Base-by-base conservation (phyloP, 2,888 invertebrate species). In the Drosophila affinis region DNA sequence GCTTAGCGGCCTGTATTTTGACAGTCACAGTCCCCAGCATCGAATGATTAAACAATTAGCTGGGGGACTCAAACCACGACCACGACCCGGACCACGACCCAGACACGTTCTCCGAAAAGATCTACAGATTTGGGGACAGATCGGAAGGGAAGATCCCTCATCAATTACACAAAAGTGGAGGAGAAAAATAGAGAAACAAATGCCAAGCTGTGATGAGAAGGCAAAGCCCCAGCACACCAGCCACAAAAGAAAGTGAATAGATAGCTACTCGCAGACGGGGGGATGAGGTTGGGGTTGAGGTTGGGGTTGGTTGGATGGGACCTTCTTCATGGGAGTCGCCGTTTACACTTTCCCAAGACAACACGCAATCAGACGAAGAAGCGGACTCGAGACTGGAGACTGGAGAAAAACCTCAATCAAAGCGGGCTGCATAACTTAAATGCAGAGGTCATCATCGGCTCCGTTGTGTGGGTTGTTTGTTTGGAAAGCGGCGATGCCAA, bases 11-110 rank as follows among this genome's bases (percentile, higher is more conserved):
- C 76, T 69, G 87, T 83, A 79, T 87, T 83, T 81, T 85, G 88
- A 79, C 88, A 86, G 76, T 59, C 34, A 6, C 14, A 39, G 14
- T 14, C 10, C 48, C 44, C 58, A 53, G 68, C 45, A 65, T 48
- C 48, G 69, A 80, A 83, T 86, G 84, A 83, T 88, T 77, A 77
- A 88, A 76, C 84, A 88, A 83, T 83, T 88, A 88, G 76, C 75
- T 67, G 62, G 46, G 48, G 47, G 49, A 52, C 46, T 17, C 59
- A 21, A 14, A 7, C 14, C 14, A 14, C 39, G 39, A 57, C 68
- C n/a, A 1, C 1, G 18, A 21, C 18, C 24, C 59, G n/a, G 39
- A 6, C 14, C 14, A 12, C 39, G 39, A 57, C 68, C n/a, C 53
- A 81, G 74, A 83, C 78, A 78, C 67, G 72, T 80, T 77, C 83